Conservation (phyloP, 2,797 vertebrate species). For the Pachyuromys duprasi region DNA sequence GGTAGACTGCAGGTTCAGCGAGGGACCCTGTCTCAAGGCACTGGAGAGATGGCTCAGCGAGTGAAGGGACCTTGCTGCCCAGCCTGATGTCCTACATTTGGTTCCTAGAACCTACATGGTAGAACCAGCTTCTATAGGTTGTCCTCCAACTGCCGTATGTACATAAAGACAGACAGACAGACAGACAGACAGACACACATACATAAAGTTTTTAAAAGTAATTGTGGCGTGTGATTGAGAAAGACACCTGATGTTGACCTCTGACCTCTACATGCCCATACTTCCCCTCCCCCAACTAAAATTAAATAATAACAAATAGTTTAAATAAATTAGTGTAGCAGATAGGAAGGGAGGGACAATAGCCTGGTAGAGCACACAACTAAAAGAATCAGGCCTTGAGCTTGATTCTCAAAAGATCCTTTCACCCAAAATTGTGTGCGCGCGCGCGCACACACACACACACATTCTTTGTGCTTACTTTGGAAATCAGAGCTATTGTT, state of each 20-base stretch:
- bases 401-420: neutral
- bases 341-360: constrained; percentile 9
- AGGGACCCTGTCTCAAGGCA: no score
- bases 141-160: no score
- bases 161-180: no score
- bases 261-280: neutral
- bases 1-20: neutral
- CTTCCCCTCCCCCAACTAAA: neutral
- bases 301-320: neutral
- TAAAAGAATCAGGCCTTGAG: neutral
- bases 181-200: no score
- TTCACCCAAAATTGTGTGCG: neutral
- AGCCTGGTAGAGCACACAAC: neutral
- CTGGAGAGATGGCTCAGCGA: neutral
- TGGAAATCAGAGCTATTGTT: neutral
- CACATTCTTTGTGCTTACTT: neutral
- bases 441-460: neutral
- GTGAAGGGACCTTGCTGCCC: neutral
- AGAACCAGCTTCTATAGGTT: no score
- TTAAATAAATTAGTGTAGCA: neutral
- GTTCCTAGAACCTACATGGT: no score
- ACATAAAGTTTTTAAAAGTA: neutral
- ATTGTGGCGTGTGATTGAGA: neutral
- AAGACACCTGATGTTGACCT: neutral
- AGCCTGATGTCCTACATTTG: no score